Evolutionary conservation across 2,888 invertebrate genomes (phyloP).

Genomic region (Lymantria dispar): DNA sequence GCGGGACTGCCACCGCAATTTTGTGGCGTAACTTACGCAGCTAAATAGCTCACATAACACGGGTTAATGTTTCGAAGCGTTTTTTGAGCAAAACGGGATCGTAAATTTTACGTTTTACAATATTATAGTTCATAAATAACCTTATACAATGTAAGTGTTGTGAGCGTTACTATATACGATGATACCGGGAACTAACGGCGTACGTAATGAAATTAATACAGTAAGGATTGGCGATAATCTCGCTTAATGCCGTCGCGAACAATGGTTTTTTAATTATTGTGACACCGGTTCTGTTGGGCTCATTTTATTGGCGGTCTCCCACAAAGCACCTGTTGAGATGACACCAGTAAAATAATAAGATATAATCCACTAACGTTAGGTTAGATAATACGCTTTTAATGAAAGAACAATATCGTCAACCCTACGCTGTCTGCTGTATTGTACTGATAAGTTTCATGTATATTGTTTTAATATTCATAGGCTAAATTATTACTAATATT

Average conservation of each 20-base stretch:
- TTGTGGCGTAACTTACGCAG: slow-evolving; percentile 29
- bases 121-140: slow-evolving; percentile 18
- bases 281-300: slow-evolving; percentile 24
- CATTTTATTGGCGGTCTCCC: slow-evolving; percentile 32
- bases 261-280: slow-evolving; percentile 15
- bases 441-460: no score
- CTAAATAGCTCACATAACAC: slow-evolving; percentile 32
- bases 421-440: no score
- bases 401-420: no score
- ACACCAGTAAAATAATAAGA: slow-evolving; percentile 26
- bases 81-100: slow-evolving; percentile 31
- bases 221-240: not conserved
- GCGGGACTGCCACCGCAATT: slow-evolving; percentile 25
- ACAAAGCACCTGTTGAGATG: slow-evolving; percentile 23
- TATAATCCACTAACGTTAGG: slow-evolving; percentile 34
- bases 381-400: slow-evolving; percentile 24
- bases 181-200: not conserved
- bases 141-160: slow-evolving; percentile 15
- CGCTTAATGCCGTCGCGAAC: slow-evolving; percentile 2
- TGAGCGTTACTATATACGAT: slow-evolving; percentile 13
- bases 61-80: slow-evolving; percentile 35
- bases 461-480: no score
- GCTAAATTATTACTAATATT: no score
- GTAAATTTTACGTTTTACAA: slow-evolving; percentile 38
- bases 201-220: no score